phyloP scores from a whole-genome alignment of 2,888 invertebrate species.

The Seira ritae region DNA sequence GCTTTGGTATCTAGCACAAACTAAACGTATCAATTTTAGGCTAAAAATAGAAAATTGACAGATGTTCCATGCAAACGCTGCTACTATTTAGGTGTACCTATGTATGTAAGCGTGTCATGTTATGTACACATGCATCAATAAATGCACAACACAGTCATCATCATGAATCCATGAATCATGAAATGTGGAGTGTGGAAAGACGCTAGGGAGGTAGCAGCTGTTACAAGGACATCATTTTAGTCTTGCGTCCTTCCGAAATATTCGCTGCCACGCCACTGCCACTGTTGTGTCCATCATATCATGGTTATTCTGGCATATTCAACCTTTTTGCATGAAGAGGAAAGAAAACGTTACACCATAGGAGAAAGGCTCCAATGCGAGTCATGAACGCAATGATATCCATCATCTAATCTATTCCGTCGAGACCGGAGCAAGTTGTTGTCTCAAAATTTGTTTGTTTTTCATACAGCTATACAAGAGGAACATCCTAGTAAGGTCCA shows the following conservation, averaged over 20 bases:
- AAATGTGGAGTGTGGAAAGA: background rate
- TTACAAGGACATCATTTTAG: slow-evolving; percentile 5
- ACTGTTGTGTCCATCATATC: background rate
- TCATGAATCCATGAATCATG: slow-evolving; percentile 16
- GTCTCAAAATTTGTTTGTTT: slow-evolving; percentile 12
- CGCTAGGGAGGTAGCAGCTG: slow-evolving; percentile 6
- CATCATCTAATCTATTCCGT: slow-evolving; percentile 13
- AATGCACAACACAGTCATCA: background rate
- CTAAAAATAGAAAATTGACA: slow-evolving; percentile 20
- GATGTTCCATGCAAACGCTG: background rate
- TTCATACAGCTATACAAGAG: slow-evolving; percentile 4
- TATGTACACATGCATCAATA: background rate
- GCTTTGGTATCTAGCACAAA: background rate
- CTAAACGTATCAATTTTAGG: slow-evolving; percentile 22
- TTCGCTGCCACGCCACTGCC: background rate
- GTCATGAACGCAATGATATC: slow-evolving; percentile 13
- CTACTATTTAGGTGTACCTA: background rate
- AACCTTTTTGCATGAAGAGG: too few relatives aligned
- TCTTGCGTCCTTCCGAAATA: background rate
- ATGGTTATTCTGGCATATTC: background rate
- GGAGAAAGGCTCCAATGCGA: background rate
- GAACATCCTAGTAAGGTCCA: background rate
- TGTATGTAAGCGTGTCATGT: background rate
- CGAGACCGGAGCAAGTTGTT: slow-evolving; percentile 5
- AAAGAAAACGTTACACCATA: background rate